Conservation (phyloP, 2,888 invertebrate genomes). For the Cactoblastis cactorum region DNA sequence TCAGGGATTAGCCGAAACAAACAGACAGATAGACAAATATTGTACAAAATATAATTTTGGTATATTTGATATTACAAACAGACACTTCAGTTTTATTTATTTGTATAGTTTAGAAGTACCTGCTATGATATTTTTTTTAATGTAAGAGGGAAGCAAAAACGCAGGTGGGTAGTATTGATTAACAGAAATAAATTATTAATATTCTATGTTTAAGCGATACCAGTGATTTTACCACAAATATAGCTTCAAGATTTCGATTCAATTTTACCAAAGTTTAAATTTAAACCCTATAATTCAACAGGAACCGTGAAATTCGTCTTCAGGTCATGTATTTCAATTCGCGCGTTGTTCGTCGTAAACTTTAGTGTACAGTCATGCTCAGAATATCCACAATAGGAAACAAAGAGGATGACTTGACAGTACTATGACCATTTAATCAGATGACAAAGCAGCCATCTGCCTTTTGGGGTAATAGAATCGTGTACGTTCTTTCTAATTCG, state of each 20-base stretch:
- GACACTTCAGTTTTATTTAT: no score
- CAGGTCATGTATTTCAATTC: slow-evolving; percentile 20
- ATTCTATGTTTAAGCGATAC: no score
- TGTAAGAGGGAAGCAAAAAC: no score
- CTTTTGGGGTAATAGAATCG: neutral
- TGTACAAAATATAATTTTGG: no score
- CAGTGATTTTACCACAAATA: neutral
- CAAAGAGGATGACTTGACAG: slow-evolving; percentile 22
- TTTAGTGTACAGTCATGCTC: slow-evolving; percentile 16
- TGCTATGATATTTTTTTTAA: no score
- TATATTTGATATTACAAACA: no score
- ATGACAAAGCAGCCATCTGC: slow-evolving; percentile 31
- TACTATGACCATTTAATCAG: slow-evolving; percentile 40
- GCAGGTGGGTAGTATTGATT: no score
- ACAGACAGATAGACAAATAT: no score
- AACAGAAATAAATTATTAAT: no score
- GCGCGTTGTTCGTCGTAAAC: slow-evolving; percentile 15
- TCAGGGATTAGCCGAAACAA: no score
- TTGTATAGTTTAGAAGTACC: no score
- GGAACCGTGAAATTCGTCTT: slow-evolving; percentile 5
- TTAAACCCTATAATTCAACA: neutral
- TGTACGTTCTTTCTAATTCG: neutral
- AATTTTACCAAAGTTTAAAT: neutral
- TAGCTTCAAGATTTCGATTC: neutral
- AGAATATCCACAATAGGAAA: slow-evolving; percentile 14